phyloP scores from a whole-genome alignment of 2,797 vertebrate species.

The Parauchenoglanis ngamensis region DNA sequence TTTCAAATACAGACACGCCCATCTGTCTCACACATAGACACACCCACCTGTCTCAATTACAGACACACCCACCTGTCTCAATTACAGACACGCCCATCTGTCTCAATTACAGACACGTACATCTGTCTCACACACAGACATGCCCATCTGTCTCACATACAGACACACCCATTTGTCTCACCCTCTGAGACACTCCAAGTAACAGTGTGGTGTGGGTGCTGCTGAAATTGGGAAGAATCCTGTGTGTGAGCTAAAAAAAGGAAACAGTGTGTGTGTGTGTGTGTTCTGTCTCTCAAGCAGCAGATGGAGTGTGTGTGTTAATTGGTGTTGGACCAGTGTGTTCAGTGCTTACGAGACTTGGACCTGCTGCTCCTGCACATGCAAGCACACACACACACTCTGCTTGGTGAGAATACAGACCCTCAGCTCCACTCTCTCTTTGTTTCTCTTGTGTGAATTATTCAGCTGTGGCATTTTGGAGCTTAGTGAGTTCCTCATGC shows the following conservation, averaged over 20 bases:
- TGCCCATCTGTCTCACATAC: not conserved
- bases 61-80: not conserved
- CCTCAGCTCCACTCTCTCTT: not conserved
- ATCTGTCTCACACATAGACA: not conserved
- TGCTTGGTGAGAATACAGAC: constrained; percentile 17
- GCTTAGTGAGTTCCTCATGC: constrained; percentile 59
- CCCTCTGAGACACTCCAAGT: not conserved
- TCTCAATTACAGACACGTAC: not conserved
- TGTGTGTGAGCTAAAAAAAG: not conserved
- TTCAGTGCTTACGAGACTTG: constrained; percentile 53
- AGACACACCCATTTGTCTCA: not conserved
- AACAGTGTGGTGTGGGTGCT: not conserved
- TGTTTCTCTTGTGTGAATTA: constrained; percentile 63
- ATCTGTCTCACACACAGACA: not conserved
- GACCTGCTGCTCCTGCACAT: constrained; percentile 13
- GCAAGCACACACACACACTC: not conserved
- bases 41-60: not conserved
- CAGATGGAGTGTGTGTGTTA: constrained; percentile 76
- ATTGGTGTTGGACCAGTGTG: constrained; percentile 68
- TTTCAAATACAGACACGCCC: too few relatives aligned
- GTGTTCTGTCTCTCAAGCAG: constrained; percentile 57
- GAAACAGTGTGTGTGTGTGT: constrained; percentile 32
- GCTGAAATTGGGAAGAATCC: not conserved
- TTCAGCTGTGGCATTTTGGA: constrained; percentile 71
- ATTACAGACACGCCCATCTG: not conserved